Percentiles rank a stretch among this genome's conserved stretches.
Evolutionary conservation across 1,140 invertebrate genomes (phyloP).

Genomic region (Drosophila murphyi): DNA sequence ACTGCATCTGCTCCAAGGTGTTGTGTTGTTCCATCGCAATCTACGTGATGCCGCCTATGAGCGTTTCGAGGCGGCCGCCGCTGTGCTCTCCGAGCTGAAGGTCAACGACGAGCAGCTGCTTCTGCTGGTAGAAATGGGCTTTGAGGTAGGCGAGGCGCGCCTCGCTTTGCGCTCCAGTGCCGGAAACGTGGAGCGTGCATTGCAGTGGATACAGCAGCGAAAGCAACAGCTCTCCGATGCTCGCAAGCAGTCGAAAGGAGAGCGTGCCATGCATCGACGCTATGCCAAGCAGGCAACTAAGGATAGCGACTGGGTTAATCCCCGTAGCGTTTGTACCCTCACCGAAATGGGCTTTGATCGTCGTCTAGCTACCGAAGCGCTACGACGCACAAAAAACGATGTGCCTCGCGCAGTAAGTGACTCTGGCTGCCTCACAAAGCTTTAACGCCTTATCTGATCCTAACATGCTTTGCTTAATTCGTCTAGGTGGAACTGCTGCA

Average conservation of each 20-base stretch:
- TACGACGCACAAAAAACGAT: slow-evolving; percentile 89
- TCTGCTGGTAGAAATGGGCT: slow-evolving; percentile 87
- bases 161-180: slow-evolving; percentile 87
- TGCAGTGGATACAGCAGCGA: slow-evolving; percentile 87
- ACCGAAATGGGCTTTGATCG: slow-evolving; percentile 89
- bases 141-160: slow-evolving; percentile 87
- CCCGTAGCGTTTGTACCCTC: slow-evolving; percentile 85
- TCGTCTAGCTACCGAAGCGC: slow-evolving; percentile 86
- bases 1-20: slow-evolving; percentile 91
- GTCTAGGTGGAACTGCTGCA: slow-evolving; percentile 74
- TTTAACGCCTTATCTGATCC: neutral
- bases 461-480: neutral
- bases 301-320: slow-evolving; percentile 73
- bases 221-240: slow-evolving; percentile 85
- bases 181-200: slow-evolving; percentile 87
- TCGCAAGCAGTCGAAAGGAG: slow-evolving; percentile 85
- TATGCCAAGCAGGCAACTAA: slow-evolving; percentile 53
- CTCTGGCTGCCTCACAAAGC: too few relatives aligned
- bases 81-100: slow-evolving; percentile 87
- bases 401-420: slow-evolving; percentile 87
- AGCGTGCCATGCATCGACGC: slow-evolving; percentile 84
- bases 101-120: slow-evolving; percentile 87
- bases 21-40: slow-evolving; percentile 91
- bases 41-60: slow-evolving; percentile 86
- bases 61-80: slow-evolving; percentile 87